Conservation (phyloP, 1,140 invertebrate genomes). For the Drosophila elegans region DNA sequence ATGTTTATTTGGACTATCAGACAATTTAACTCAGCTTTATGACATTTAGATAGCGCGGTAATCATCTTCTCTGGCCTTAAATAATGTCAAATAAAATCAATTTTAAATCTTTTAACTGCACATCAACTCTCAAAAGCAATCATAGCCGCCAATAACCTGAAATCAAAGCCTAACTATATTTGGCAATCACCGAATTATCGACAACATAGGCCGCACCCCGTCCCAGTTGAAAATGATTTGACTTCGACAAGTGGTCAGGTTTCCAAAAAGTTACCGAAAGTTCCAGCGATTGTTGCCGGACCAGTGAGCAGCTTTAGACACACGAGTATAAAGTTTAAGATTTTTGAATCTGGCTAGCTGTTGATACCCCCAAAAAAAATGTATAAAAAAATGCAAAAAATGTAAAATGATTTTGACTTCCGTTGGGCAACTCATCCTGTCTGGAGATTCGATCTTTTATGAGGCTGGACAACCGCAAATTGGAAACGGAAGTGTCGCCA, state of each 20-base stretch:
- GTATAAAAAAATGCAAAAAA: constrained; percentile 42
- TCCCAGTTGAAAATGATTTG: constrained; percentile 40
- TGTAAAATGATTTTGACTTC: constrained; percentile 62
- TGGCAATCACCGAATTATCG: constrained; percentile 29
- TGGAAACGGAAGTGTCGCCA: constrained; percentile 81
- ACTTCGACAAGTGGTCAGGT: constrained; percentile 42
- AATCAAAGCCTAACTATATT: constrained; percentile 47
- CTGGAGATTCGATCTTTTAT: constrained; percentile 28
- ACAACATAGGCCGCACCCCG: constrained; percentile 38
- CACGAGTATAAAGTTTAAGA: constrained; percentile 68
- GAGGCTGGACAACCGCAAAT: constrained; percentile 75
- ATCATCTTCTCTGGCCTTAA: constrained; percentile 15
- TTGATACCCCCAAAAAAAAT: constrained; percentile 33
- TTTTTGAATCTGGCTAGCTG: constrained; percentile 39
- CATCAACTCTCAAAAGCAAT: constrained; percentile 32
- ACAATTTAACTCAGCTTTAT: neutral
- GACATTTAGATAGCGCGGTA: constrained; percentile 1
- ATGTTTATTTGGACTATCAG: neutral
- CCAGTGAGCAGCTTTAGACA: constrained; percentile 41
- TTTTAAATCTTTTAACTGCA: constrained; percentile 16
- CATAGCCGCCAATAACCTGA: constrained; percentile 32
- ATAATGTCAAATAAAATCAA: constrained; percentile 10
- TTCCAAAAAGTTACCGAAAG: constrained; percentile 18
- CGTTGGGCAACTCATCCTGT: constrained; percentile 58
- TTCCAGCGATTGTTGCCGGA: constrained; percentile 51